Percentiles rank a stretch among this genome's conserved stretches.
phyloP scores from a whole-genome alignment of 1,140 invertebrate genomes.

The Matsumurasca onukii region DNA sequence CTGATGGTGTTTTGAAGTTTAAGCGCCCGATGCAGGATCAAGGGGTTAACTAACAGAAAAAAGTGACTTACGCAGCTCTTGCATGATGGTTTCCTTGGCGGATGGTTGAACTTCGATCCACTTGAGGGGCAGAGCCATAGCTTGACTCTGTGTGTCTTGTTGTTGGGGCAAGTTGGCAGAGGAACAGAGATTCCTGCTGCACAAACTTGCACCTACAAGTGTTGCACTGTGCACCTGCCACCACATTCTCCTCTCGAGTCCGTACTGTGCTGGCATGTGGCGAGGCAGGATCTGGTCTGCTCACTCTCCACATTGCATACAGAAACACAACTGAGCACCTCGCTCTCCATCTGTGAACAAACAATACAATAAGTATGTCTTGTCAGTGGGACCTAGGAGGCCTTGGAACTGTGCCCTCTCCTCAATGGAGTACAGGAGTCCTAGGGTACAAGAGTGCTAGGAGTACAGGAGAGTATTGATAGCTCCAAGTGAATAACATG shows the following conservation, averaged over 20 bases:
- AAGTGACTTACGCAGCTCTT: slow-evolving; percentile 82
- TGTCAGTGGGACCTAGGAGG: no score
- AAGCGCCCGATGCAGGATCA: no score
- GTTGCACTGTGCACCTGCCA: slow-evolving; percentile 78
- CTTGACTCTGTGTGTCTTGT: slow-evolving; percentile 75
- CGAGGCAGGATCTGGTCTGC: slow-evolving; percentile 73
- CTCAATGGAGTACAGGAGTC: no score
- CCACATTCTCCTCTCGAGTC: slow-evolving; percentile 77
- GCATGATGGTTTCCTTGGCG: slow-evolving; percentile 74
- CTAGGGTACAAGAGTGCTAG: no score
- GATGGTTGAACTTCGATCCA: slow-evolving; percentile 79
- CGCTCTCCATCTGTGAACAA: slow-evolving; percentile 31
- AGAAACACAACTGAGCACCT: slow-evolving; percentile 60
- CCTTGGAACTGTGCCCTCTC: no score
- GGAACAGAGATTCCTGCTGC: slow-evolving; percentile 77
- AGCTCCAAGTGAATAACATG: no score
- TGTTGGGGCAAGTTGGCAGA: slow-evolving; percentile 79
- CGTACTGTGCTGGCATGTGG: slow-evolving; percentile 82
- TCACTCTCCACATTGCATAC: slow-evolving; percentile 61
- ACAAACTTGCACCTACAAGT: slow-evolving; percentile 88
- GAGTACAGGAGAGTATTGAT: no score
- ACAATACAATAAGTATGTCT: no score
- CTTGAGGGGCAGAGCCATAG: slow-evolving; percentile 77
- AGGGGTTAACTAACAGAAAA: no score
- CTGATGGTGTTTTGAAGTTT: no score